Evolutionary conservation across 2,888 invertebrate species (phyloP), one percentile per base, ranked within the genome.

Genomic region (Bruchidius siliquastri): DNA sequence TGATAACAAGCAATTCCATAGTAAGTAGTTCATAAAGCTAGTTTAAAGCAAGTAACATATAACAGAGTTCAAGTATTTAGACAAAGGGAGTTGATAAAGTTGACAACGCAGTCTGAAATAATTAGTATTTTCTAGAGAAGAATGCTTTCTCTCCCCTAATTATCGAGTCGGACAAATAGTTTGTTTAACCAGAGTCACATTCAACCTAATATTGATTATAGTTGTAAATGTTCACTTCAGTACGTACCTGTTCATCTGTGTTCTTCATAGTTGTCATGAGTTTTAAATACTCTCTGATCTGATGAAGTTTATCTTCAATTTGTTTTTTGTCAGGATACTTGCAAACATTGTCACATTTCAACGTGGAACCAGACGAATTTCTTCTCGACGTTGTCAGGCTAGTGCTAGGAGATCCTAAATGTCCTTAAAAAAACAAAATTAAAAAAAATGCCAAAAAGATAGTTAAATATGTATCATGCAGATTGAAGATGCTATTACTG

Each of bases 271-370:
- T 91, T 73, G 91, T 91, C 84, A 93, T 92, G 77, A 93, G 88
- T 81, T 90, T 88, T 76, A 93, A 92, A 83, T 93, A 93, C 82
- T 93, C 93, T 71, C 92, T 87, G 77, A 93, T 93, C 85, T 93
- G 92, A 75, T 90, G 90, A 21, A 93, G 87, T 71, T 92, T 89
- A 49, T 90, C 90, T 81, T 93, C 92, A 68, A 93, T 92, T 72
- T 92, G 91, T 22, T 89, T 90, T 72, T 91, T 90, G 79, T 92
- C 91, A 6, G 92, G 92, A 86, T 90, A 90, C 81, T 86, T 87
- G 30, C 83, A 82, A 68, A 86, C 82, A 80, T 87, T 87, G 77
- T 87, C 86, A 80, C 86, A 86, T 79, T 86, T 86, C 21, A 85
- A 83, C 30, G 84, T 81, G 6, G 85, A 84, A 66, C 83, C 82